phyloP scores from a whole-genome alignment of 30 jellyfish, hydroid and myxozoan genomes.

The Aurelia aurita region DNA sequence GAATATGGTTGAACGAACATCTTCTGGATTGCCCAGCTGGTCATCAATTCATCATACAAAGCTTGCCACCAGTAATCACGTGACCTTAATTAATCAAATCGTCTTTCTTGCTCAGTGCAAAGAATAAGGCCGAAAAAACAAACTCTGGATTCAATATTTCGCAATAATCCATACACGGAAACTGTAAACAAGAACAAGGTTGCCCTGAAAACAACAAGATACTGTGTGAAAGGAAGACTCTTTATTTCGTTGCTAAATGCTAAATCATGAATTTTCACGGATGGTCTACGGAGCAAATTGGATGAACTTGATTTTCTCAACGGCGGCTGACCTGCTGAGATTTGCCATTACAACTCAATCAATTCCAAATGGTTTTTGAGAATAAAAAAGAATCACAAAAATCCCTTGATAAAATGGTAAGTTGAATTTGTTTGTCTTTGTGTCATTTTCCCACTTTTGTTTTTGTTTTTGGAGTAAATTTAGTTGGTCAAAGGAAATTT shows the following conservation, averaged over 20 bases:
- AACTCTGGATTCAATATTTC: too few relatives aligned
- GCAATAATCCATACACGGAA: too few relatives aligned
- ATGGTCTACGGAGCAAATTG: too few relatives aligned
- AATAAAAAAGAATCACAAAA: constrained; percentile 8
- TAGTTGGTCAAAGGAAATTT: too few relatives aligned
- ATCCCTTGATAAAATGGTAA: constrained; percentile 24
- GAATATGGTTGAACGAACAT: constrained; percentile 30
- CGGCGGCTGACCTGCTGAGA: not conserved
- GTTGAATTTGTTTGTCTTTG: not conserved
- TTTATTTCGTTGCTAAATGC: too few relatives aligned
- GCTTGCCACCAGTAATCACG: constrained; percentile 72
- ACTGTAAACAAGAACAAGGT: too few relatives aligned
- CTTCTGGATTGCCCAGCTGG: constrained; percentile 65
- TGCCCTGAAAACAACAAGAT: too few relatives aligned
- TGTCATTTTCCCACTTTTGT: not conserved
- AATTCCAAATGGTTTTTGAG: constrained; percentile 54
- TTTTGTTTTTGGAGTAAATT: not conserved
- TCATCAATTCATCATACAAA: constrained; percentile 39
- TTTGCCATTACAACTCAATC: not conserved
- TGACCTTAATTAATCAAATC: constrained; percentile 29
- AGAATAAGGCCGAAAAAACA: constrained; percentile 9
- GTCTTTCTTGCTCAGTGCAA: constrained; percentile 6
- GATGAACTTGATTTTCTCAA: not conserved
- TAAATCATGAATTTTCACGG: too few relatives aligned
- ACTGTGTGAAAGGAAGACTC: too few relatives aligned